Evolutionary conservation across 1,140 invertebrate genomes (phyloP), one percentile per base, ranked within the genome.

Genomic region (Thalassaphorura encarpata): DNA sequence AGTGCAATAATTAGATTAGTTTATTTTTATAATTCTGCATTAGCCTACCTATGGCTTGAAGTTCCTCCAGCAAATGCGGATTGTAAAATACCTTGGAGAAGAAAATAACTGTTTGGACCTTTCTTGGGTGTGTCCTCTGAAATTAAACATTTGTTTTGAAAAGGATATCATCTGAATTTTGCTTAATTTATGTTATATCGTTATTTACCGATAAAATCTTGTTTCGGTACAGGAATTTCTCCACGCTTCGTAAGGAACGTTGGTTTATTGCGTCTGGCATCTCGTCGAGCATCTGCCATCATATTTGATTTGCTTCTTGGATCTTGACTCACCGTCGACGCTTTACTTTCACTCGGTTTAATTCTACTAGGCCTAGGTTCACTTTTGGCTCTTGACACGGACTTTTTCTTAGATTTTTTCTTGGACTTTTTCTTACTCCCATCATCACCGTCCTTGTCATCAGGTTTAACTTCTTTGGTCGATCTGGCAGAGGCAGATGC

Each of bases 221-320:
- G 11, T 11, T 11, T 11, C n/a, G 53, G 53, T 11, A 43, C 8
- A 3, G 33, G 29, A 24, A 48, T 23, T 21, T 55, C 53, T 2
- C 53, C 53, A n/a, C 53, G 23, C 26, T 55, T 55, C 33, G 26
- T 24, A 41, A 55, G 41, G n/a, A 28, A 27, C n/a, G 53, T 55
- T n/a, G 46, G 27, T 48, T 36, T 36, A n/a, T n/a, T 36, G 33
- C n/a, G 11, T 11, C 33, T 36, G 33, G 11, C 33, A 11, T 36
- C n/a, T 36, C 11, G 33, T n/a, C 11, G 11, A 36, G 33, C 33
- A 36, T 11, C n/a, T n/a, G n/a, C n/a, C 11, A 36, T 36, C 33
- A 11, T 11, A 11, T 11, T 36, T n/a, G 33, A 36, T n/a, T 11
- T 11, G 11, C 33, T 36, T 36, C 33, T 36, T 11, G 33, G n/a